Evolutionary conservation across 92 coral and sea anemone genomes (phyloP), one percentile per base, ranked within the genome.

Genomic region (Porites cylindrica): DNA sequence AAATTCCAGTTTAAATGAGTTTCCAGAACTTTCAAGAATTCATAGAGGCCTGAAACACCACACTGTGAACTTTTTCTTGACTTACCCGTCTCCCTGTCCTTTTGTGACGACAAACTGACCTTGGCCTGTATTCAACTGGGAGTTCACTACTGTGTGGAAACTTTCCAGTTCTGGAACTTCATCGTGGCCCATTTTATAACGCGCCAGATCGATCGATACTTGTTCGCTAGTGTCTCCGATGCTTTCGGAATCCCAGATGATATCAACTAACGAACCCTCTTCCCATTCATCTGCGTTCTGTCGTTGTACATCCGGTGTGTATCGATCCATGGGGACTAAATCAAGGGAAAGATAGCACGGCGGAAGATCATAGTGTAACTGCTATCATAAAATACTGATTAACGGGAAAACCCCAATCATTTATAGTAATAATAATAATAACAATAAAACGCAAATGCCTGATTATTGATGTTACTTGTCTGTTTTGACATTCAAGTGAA

Each of bases 51-150:
- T 38, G 47, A 38, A 38, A 38, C 47, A 38, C 6, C 47, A 0
- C 47, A 38, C 47, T 38, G 47, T 38, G 47, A 38, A 38, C 47
- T 38, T 38, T 38, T 4, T 38, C 24, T 23, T 23, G 4, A 14
- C 74, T 79, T 53, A 85, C 87, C 87, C 93, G 71, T 92, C 89
- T 26, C 91, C 93, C 56, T 90, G 63, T 7, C 91, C 86, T 47
- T 62, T 23, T 10, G 84, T 85, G 2, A 90, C 88, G 26, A 75
- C 69, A 53, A 90, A 77, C 69, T 72, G 82, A 77, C 89, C 65
- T 14, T 70, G 76, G 10, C 91, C 94, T 50, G 80, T 79, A 66
- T 90, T 90, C 8, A 10, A 4, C 52, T 84, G 89, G 19, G 76
- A 24, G 20, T 85, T 80, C 21, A 84, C 92, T 14, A 51, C 60